Evolutionary conservation across 2,888 invertebrate species (phyloP).

Genomic region (Leptinotarsa peninsularis): DNA sequence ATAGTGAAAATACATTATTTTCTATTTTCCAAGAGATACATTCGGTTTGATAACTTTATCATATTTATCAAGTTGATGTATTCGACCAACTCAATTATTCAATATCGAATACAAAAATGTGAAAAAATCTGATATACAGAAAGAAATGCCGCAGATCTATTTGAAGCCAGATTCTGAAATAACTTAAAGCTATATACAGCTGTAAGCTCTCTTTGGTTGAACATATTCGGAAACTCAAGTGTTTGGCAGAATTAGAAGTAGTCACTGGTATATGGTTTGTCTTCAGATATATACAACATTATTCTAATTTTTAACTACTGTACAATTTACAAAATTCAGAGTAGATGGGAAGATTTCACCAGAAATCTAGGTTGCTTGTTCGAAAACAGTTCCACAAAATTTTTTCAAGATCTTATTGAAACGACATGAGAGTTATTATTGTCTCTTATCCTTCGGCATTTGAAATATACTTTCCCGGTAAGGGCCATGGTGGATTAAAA

Average conservation of each 20-base stretch:
- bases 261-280: conserved; percentile 34
- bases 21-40: too few species aligned
- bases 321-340: conserved; percentile 30
- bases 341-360: background rate
- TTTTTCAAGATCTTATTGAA: background rate
- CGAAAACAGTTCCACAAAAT: background rate
- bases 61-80: too few species aligned
- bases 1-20: background rate
- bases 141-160: conserved; percentile 53
- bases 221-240: conserved; percentile 25
- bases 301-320: conserved; percentile 12
- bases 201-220: conserved; percentile 64
- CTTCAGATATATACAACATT: conserved; percentile 23
- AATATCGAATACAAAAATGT: background rate
- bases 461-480: background rate
- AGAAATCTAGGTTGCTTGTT: too few species aligned
- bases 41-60: too few species aligned
- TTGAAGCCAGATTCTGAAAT: conserved; percentile 54
- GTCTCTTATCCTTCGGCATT: background rate
- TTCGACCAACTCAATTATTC: background rate
- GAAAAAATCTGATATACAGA: conserved; percentile 24
- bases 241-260: conserved; percentile 29
- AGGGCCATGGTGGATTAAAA: background rate
- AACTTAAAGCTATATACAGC: conserved; percentile 66
- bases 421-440: background rate